phyloP scores from a whole-genome alignment of 1,140 invertebrate species.

The Wiebesia pumilae region DNA sequence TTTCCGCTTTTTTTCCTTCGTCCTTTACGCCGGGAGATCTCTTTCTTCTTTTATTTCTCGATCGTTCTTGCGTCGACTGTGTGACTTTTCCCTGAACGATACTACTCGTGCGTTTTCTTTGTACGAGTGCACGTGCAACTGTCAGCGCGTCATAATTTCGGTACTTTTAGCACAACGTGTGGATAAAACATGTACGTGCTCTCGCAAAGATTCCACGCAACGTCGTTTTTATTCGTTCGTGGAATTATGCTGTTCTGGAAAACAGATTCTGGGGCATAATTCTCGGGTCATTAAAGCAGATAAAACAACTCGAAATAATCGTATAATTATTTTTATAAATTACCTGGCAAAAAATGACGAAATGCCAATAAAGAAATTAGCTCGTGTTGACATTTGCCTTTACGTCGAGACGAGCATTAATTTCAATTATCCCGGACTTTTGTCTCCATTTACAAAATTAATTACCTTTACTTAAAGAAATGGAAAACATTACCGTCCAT shows the following conservation, averaged over 20 bases:
- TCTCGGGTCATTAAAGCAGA: background rate
- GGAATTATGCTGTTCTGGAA: too few relatives aligned
- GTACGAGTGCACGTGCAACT: background rate
- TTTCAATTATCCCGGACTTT: background rate
- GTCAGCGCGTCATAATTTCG: background rate
- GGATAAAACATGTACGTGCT: background rate
- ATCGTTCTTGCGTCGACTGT: background rate
- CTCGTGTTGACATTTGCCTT: background rate
- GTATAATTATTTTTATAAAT: background rate
- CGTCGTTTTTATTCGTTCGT: too few relatives aligned
- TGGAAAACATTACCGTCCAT: too few relatives aligned
- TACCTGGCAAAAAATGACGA: background rate
- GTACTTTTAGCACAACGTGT: background rate
- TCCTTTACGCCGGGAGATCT: background rate
- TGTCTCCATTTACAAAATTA: background rate
- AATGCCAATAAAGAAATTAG: background rate
- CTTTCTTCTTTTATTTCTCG: conserved; percentile 3
- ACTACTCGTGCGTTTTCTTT: background rate
- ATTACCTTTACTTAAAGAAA: background rate
- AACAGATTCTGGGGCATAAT: background rate
- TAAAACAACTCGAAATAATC: background rate
- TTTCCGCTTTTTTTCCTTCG: background rate
- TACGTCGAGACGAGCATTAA: background rate
- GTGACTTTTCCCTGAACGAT: background rate
- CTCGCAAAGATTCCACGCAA: background rate